phyloP scores from a whole-genome alignment of 2,797 vertebrate genomes.

The Dipus sagitta region DNA sequence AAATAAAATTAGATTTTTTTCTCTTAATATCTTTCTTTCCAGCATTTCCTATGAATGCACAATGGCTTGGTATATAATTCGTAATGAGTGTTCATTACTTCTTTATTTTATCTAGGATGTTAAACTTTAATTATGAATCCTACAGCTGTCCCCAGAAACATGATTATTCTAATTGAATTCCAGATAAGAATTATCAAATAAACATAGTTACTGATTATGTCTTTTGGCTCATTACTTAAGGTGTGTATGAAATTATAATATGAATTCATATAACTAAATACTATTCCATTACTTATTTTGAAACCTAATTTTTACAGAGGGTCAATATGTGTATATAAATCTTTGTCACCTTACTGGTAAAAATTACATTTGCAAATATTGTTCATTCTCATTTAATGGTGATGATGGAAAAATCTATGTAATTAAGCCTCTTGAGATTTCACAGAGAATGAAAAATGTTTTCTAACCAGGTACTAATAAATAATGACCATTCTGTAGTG shows the following conservation, averaged over 20 bases:
- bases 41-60: background rate
- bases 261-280: constrained; percentile 24
- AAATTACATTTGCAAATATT: constrained; percentile 33
- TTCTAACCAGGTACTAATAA: constrained; percentile 18
- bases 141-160: background rate
- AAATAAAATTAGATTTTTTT: too few species aligned
- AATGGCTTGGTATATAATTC: background rate
- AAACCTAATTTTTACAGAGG: background rate
- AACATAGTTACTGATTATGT: background rate
- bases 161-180: background rate
- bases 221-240: background rate
- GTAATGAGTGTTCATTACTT: background rate
- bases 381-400: constrained; percentile 12
- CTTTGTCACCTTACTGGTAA: background rate
- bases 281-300: background rate
- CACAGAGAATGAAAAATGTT: constrained; percentile 11
- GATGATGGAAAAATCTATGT: background rate
- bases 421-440: constrained; percentile 49
- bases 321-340: background rate
- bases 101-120: background rate
- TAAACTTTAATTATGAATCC: background rate
- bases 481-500: constrained; percentile 10
- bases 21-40: too few species aligned
- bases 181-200: background rate
- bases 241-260: background rate